Conservation (phyloP, 2,797 vertebrate genomes). For the Cyclopterus lumpus region DNA sequence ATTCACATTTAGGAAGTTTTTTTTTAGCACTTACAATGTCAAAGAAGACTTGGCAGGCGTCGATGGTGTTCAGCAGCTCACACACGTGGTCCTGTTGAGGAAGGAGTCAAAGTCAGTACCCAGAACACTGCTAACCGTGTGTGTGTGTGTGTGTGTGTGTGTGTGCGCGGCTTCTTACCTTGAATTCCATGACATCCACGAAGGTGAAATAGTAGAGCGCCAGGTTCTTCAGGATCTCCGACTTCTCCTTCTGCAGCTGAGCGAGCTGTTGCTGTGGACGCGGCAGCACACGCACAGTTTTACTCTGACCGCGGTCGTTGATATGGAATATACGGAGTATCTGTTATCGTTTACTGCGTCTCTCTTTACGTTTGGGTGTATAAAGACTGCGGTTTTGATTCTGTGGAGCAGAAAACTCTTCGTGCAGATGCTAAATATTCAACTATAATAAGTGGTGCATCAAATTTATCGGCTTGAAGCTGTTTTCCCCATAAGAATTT, state of each 20-base stretch:
- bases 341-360: not conserved
- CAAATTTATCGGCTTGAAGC: not conserved
- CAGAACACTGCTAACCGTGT: not conserved
- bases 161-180: slow-evolving; percentile 81
- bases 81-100: slow-evolving; percentile 93
- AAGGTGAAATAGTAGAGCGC: slow-evolving; percentile 99
- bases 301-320: no score
- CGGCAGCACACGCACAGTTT: not conserved
- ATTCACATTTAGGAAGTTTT: no score
- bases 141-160: not conserved
- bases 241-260: slow-evolving; percentile 99
- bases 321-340: no score
- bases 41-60: slow-evolving; percentile 99
- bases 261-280: slow-evolving; percentile 97
- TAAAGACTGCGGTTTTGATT: no score
- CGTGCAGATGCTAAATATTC: not conserved
- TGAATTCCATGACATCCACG: slow-evolving; percentile 99
- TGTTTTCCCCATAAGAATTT: not conserved
- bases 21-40: slow-evolving; percentile 90
- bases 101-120: not conserved
- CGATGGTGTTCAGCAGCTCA: slow-evolving; percentile 97
- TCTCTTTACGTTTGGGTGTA: not conserved
- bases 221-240: slow-evolving; percentile 98
- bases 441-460: not conserved
- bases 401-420: no score